Evolutionary conservation across 2,888 invertebrate genomes (phyloP).

Genomic region (Romanomermis culicivorax): DNA sequence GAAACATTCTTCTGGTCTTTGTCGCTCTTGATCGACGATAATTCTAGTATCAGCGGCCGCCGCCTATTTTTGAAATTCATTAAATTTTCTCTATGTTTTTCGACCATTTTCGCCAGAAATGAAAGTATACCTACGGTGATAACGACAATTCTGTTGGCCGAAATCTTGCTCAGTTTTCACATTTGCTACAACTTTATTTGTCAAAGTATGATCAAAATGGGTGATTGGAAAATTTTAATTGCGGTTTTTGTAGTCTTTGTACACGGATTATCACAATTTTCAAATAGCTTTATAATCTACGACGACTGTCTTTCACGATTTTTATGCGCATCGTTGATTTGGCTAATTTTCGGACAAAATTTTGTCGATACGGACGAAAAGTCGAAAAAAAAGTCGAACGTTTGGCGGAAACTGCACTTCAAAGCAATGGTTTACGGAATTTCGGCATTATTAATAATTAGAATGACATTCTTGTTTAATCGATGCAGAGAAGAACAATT

Average conservation of each 20-base stretch:
- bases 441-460: slow-evolving; percentile 15
- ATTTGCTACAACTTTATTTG: no score
- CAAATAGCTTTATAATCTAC: slow-evolving; percentile 80
- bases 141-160: neutral
- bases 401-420: neutral
- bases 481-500: slow-evolving; percentile 78
- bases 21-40: neutral
- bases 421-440: neutral
- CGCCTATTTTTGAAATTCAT: slow-evolving; percentile 2
- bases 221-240: neutral
- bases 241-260: neutral
- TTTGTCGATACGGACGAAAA: no score
- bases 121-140: slow-evolving; percentile 5
- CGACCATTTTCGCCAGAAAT: neutral
- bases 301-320: slow-evolving; percentile 46
- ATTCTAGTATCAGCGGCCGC: neutral
- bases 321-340: neutral
- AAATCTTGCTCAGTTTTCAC: no score
- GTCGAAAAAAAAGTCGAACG: no score
- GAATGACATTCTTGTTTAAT: slow-evolving; percentile 38
- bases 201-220: no score
- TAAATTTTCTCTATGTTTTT: neutral
- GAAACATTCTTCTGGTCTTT: slow-evolving; percentile 34
- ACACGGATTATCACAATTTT: slow-evolving; percentile 20
- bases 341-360: no score